These are phyloP conservation scores for Catalaphyllia jardinei DNA, from an alignment of 64 coral and sea anemone species.

Conservation along the genomic window DNA sequence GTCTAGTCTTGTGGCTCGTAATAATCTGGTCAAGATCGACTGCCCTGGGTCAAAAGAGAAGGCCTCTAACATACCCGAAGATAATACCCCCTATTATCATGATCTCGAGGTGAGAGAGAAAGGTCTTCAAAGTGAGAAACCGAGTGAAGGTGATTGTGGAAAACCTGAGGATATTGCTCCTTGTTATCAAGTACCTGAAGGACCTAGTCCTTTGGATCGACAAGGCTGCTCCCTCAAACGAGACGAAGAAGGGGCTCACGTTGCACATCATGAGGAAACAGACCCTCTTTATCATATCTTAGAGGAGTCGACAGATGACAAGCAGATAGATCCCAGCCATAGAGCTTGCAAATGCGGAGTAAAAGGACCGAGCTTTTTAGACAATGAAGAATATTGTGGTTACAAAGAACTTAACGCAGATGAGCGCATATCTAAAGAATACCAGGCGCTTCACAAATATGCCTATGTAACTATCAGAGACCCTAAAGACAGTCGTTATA, in stretches of 20 bases:
- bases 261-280: background rate
- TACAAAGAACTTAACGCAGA: background rate
- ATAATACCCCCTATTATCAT: background rate
- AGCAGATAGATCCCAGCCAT: background rate
- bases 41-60: background rate
- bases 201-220: background rate
- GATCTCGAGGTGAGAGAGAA: background rate
- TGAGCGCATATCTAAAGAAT: background rate
- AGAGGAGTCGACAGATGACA: background rate
- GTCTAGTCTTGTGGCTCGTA: background rate
- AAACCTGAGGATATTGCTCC: background rate
- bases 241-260: background rate
- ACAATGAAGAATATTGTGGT: background rate
- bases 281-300: background rate
- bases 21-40: background rate
- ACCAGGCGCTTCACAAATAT: slow-evolving; percentile 8
- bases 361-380: background rate
- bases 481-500: background rate
- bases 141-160: background rate
- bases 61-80: background rate
- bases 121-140: background rate
- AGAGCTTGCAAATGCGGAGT: background rate
- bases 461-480: background rate
- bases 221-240: background rate
- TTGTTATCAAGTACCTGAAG: background rate